A percentile compares a stretch with the other conserved stretches of the same genome.
Conservation (phyloP, 1,140 invertebrate species). For the Euura lappo region DNA sequence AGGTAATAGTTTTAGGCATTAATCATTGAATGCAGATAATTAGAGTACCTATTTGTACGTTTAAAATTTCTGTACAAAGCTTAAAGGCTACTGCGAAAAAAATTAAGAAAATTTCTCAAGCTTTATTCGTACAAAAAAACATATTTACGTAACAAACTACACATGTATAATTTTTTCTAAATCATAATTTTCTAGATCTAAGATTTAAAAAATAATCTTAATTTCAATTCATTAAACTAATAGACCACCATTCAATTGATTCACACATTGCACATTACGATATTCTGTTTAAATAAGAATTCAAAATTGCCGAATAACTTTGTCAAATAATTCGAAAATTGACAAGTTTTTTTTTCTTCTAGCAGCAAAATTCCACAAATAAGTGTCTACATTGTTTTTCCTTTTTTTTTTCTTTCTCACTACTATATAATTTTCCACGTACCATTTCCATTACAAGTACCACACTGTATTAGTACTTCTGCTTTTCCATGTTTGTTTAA, state of each 20-base stretch:
- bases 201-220: background rate
- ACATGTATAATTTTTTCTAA: background rate
- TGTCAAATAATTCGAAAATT: background rate
- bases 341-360: too few species aligned
- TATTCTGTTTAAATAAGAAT: background rate
- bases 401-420: constrained; percentile 14
- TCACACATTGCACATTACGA: background rate
- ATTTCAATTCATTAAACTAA: background rate
- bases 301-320: background rate
- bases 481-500: constrained; percentile 53
- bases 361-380: too few species aligned
- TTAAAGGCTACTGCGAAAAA: background rate
- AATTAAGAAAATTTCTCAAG: background rate
- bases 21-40: too few species aligned
- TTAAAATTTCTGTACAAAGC: background rate
- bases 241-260: background rate
- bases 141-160: background rate
- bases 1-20: too few species aligned
- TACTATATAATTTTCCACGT: constrained; percentile 45
- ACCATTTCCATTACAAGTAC: constrained; percentile 76
- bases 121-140: background rate
- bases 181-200: background rate
- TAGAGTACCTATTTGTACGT: background rate
- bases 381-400: background rate
- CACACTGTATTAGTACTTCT: constrained; percentile 72